Evolutionary conservation across 2,797 vertebrate genomes (phyloP).

Genomic region (Bradypodion pumilum): DNA sequence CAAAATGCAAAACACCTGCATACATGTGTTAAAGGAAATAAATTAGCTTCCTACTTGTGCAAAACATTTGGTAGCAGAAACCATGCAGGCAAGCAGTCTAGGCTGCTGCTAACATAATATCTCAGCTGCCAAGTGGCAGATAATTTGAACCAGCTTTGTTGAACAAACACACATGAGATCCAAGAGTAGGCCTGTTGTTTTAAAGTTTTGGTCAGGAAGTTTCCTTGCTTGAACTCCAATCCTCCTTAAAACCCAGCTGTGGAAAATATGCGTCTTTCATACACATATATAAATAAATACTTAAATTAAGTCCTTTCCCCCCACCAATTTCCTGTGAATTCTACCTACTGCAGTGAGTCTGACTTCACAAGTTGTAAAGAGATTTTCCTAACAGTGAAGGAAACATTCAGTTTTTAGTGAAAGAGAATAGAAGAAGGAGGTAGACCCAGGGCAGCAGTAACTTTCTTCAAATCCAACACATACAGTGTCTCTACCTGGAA

Average conservation of each 20-base stretch:
- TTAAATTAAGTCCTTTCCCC: not conserved
- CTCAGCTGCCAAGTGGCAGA: not conserved
- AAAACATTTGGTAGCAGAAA: not conserved
- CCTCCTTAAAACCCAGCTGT: not conserved
- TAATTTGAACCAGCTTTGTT: slow-evolving; percentile 42
- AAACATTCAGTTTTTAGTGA: not conserved
- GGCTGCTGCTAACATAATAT: fast-evolving
- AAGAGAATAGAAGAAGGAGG: not conserved
- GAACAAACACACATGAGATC: slow-evolving; percentile 16
- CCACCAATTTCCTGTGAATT: slow-evolving; percentile 5
- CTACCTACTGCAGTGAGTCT: slow-evolving; percentile 1
- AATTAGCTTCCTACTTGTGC: not conserved
- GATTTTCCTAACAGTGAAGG: not conserved
- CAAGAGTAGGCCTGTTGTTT: not conserved
- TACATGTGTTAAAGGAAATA: not conserved
- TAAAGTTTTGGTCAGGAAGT: slow-evolving; percentile 3
- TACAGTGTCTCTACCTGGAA: not conserved
- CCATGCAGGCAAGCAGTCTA: fast-evolving
- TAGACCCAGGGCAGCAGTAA: too few species aligned
- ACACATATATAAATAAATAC: not conserved
- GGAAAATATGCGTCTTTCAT: slow-evolving; percentile 18
- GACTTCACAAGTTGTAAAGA: not conserved
- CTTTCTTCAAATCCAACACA: not conserved
- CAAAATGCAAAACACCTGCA: not conserved
- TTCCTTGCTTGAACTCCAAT: slow-evolving; percentile 8